A percentile compares a stretch with the other conserved stretches of the same genome.
Conservation (phyloP, 1,140 invertebrate species). For the Cheumatopsyche charites region DNA sequence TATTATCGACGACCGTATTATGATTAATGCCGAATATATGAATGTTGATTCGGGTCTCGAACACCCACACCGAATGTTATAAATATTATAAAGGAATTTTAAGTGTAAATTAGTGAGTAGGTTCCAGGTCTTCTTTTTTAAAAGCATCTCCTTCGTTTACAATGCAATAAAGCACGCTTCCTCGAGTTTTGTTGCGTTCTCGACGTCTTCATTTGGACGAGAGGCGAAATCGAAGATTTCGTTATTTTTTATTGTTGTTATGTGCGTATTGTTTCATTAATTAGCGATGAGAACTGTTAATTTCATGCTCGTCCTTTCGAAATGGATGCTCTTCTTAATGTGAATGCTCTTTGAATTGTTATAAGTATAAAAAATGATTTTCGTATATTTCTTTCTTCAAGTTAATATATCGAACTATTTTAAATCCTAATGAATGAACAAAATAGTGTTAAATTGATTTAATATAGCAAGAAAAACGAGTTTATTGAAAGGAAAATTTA, state of each 20-base stretch:
- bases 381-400: too few species aligned
- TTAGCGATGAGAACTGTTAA: conserved; percentile 38
- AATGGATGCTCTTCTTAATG: too few species aligned
- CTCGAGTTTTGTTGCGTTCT: conserved; percentile 6
- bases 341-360: too few species aligned
- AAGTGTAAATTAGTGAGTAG: conserved; percentile 18
- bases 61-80: conserved; percentile 22
- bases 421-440: too few species aligned
- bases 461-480: too few species aligned
- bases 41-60: conserved; percentile 23
- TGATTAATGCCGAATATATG: conserved; percentile 26
- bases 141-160: background rate
- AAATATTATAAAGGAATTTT: conserved; percentile 25
- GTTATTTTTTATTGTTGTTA: too few species aligned
- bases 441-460: too few species aligned
- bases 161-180: conserved; percentile 2
- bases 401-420: too few species aligned
- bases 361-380: too few species aligned
- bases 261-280: conserved; percentile 33
- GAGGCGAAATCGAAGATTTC: conserved; percentile 18
- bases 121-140: conserved; percentile 17
- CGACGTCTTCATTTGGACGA: conserved; percentile 15
- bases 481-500: too few species aligned
- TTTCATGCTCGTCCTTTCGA: conserved; percentile 27
- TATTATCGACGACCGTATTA: conserved; percentile 24